Percentiles rank a stretch among this genome's conserved stretches.
Conservation (phyloP, 2,888 invertebrate genomes). For the Blera fallax region DNA sequence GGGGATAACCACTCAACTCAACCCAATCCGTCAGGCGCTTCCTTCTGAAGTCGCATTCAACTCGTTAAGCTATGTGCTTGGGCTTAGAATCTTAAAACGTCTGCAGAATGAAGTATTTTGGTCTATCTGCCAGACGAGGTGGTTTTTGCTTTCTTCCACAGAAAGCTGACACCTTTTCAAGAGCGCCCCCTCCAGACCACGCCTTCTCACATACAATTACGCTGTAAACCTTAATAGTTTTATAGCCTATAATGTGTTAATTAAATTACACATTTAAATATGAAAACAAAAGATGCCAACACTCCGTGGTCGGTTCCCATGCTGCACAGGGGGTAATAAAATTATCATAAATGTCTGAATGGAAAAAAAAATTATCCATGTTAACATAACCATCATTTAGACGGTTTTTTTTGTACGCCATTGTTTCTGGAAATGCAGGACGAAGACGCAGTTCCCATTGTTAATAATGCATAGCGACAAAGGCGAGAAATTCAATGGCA, state of each 20-base stretch:
- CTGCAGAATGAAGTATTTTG: no score
- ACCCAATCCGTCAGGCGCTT: no score
- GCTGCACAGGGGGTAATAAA: conserved; percentile 35
- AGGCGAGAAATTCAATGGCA: conserved; percentile 44
- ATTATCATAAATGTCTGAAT: conserved; percentile 58
- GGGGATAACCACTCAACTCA: no score
- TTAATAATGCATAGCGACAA: background rate
- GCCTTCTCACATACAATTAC: background rate
- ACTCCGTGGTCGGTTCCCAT: conserved; percentile 34
- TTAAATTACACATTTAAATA: conserved; percentile 52
- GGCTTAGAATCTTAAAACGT: no score
- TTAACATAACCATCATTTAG: conserved; percentile 62
- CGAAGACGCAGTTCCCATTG: conserved; percentile 49
- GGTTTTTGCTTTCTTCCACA: no score
- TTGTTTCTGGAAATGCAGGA: conserved; percentile 49
- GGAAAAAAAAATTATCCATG: conserved; percentile 17
- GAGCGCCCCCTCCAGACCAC: no score
- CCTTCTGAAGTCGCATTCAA: no score
- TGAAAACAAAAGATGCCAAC: conserved; percentile 20
- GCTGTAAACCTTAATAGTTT: conserved; percentile 1
- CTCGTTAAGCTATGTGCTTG: no score
- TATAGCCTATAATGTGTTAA: conserved; percentile 30
- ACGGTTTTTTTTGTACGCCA: conserved; percentile 20
- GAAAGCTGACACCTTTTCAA: no score
- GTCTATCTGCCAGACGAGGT: no score